These are phyloP conservation scores for Drosophila peninsularis DNA, from an alignment of 2,888 invertebrate species.

Conservation along the genomic window DNA sequence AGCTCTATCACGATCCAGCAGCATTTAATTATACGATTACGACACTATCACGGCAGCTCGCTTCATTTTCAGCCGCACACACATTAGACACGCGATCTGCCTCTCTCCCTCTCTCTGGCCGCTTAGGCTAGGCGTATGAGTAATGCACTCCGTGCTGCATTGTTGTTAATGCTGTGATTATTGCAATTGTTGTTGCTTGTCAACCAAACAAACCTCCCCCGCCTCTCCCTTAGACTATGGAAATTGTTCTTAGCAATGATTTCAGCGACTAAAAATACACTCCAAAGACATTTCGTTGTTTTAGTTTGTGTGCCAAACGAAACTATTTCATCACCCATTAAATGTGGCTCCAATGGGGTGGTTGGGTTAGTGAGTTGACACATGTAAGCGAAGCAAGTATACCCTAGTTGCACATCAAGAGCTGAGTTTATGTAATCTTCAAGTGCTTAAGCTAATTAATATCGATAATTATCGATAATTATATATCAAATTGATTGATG, in stretches of 20 bases:
- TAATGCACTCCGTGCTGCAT: slow-evolving; percentile 55
- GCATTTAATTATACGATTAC: slow-evolving; percentile 67
- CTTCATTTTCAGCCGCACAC: slow-evolving; percentile 31
- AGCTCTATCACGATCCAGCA: slow-evolving; percentile 71
- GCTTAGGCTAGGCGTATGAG: slow-evolving; percentile 68
- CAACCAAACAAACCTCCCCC: slow-evolving; percentile 10
- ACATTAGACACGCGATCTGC: slow-evolving; percentile 71
- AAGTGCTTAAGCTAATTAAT: background rate
- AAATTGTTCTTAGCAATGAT: slow-evolving; percentile 54
- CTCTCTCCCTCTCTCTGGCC: slow-evolving; percentile 11
- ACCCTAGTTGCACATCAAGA: background rate
- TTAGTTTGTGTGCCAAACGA: slow-evolving; percentile 32
- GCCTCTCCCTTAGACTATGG: background rate
- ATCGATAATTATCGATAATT: slow-evolving; percentile 6
- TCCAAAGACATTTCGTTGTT: slow-evolving; percentile 55
- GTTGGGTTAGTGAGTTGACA: background rate
- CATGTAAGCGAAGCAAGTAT: background rate
- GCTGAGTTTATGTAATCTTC: no score
- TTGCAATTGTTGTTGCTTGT: slow-evolving; percentile 32
- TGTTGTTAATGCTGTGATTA: slow-evolving; percentile 46
- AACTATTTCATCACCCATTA: slow-evolving; percentile 40
- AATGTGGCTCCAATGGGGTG: background rate
- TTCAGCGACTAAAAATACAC: slow-evolving; percentile 69
- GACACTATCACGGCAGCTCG: slow-evolving; percentile 36
- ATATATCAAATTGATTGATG: no score